Evolutionary conservation across 1,140 invertebrate species (phyloP).

Genomic region (Meloidogyne chitwoodi): DNA sequence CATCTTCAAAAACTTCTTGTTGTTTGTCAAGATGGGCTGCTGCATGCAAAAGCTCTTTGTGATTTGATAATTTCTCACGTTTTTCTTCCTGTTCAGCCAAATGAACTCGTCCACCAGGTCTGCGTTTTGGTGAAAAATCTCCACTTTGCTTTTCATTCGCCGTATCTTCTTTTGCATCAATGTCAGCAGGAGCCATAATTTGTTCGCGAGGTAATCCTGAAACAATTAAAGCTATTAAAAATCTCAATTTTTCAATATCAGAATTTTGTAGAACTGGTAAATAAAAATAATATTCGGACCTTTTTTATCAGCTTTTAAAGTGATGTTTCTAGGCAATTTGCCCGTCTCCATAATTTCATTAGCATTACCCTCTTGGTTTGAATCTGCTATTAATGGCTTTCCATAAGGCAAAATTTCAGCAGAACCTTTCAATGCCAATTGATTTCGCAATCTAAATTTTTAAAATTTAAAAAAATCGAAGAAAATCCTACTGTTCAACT

Average conservation of each 20-base stretch:
- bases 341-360: neutral
- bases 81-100: neutral
- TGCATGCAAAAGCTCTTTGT: neutral
- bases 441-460: neutral
- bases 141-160: neutral
- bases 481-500: neutral
- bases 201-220: neutral
- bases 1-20: neutral
- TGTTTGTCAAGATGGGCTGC: conserved; percentile 4
- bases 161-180: neutral
- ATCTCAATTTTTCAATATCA: neutral
- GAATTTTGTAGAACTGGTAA: neutral
- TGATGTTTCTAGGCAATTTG: neutral
- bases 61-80: neutral
- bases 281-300: neutral
- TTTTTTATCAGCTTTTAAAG: neutral
- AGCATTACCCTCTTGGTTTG: neutral
- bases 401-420: neutral
- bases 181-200: neutral
- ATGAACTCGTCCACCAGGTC: neutral
- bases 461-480: neutral
- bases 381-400: neutral
- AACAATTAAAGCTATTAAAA: neutral
- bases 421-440: neutral
- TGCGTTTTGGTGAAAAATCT: neutral